Percentiles rank a stretch among this genome's conserved stretches.
These are phyloP conservation scores for Campoletis sonorensis DNA, from an alignment of 1,140 invertebrate species.

Conservation along the genomic window DNA sequence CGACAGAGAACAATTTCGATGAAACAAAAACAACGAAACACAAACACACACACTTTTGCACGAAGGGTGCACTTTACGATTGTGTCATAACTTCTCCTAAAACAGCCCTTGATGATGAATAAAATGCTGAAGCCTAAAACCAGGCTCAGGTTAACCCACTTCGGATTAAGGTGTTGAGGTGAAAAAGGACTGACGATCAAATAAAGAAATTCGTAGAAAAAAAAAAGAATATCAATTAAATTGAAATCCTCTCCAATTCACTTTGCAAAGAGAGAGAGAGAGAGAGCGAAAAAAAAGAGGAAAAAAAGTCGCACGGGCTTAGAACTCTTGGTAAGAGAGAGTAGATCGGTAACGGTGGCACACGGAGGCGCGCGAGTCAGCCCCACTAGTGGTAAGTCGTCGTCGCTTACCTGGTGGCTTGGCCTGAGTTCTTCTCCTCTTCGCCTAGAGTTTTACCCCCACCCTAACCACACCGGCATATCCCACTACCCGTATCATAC, in stretches of 20 bases:
- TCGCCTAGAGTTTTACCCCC: conserved; percentile 69
- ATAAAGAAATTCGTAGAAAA: neutral
- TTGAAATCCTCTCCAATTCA: neutral
- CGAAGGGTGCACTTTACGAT: neutral
- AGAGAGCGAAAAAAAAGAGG: neutral
- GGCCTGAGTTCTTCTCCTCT: conserved; percentile 58
- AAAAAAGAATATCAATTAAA: neutral
- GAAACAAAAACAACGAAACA: too few species aligned
- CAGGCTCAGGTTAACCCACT: neutral
- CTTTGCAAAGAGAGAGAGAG: neutral
- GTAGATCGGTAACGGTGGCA: conserved; percentile 61
- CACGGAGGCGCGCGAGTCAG: conserved; percentile 70
- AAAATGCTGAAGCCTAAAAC: neutral
- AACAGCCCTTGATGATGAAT: neutral
- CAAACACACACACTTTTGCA: too few species aligned
- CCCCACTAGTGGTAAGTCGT: conserved; percentile 69
- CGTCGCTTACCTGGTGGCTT: conserved; percentile 71
- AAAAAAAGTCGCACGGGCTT: neutral
- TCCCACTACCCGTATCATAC: conserved; percentile 59
- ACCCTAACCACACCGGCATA: conserved; percentile 58
- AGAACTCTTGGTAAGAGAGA: conserved; percentile 49
- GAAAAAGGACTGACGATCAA: neutral
- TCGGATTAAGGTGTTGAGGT: conserved; percentile 3
- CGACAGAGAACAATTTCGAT: too few species aligned
- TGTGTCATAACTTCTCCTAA: neutral